Evolutionary conservation across 1,140 invertebrate genomes (phyloP).

Genomic region (Atta texana): DNA sequence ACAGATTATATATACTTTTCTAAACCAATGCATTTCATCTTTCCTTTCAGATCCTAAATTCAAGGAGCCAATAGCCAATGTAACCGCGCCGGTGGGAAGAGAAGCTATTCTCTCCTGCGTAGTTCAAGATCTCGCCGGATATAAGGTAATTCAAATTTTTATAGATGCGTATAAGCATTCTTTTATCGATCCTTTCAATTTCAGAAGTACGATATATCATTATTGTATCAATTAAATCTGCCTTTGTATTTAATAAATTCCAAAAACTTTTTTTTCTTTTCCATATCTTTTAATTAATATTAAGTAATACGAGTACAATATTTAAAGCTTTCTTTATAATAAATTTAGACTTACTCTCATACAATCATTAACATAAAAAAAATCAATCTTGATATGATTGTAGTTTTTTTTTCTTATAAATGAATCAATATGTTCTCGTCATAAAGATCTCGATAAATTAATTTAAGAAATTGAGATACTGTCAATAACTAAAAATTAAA

Average conservation of each 20-base stretch:
- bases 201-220: not conserved
- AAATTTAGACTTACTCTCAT: not conserved
- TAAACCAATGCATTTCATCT: constrained; percentile 21
- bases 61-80: constrained; percentile 93
- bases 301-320: not conserved
- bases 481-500: not conserved
- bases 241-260: not conserved
- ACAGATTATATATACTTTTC: not conserved
- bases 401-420: constrained; percentile 3
- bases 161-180: constrained; percentile 3
- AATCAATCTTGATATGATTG: not conserved
- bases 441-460: not conserved
- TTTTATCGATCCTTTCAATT: constrained; percentile 26
- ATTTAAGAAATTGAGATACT: not conserved
- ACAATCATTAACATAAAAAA: not conserved
- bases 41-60: constrained; percentile 92
- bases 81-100: constrained; percentile 93
- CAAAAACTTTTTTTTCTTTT: not conserved
- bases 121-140: constrained; percentile 93
- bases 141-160: constrained; percentile 89
- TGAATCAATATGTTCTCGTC: not conserved
- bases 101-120: constrained; percentile 94
- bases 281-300: not conserved
- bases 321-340: not conserved
- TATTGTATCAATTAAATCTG: not conserved